A percentile compares a stretch with the other conserved stretches of the same genome.
These are phyloP conservation scores for Anticlea derivata DNA, from an alignment of 2,888 invertebrate genomes.

Conservation along the genomic window DNA sequence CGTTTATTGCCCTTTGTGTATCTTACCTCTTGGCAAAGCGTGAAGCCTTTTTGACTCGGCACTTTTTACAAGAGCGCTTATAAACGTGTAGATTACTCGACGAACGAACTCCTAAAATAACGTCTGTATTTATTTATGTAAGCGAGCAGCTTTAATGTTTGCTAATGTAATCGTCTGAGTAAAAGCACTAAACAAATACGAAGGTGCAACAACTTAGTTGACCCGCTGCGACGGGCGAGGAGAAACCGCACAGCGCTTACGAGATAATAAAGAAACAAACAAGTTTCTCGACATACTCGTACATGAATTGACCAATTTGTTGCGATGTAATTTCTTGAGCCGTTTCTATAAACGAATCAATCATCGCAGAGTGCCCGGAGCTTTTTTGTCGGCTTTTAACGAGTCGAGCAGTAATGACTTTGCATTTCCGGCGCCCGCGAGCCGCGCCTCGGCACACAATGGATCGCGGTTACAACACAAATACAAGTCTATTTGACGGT, in stretches of 20 bases:
- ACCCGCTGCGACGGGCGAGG: slow-evolving; percentile 43
- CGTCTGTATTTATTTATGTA: slow-evolving; percentile 43
- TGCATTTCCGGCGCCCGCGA: slow-evolving; percentile 56
- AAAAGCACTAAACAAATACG: slow-evolving; percentile 48
- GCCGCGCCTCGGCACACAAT: slow-evolving; percentile 56
- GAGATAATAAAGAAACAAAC: slow-evolving; percentile 61
- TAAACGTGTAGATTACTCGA: slow-evolving; percentile 67
- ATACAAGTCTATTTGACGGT: slow-evolving; percentile 61
- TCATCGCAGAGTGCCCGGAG: slow-evolving; percentile 56
- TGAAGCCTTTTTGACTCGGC: slow-evolving; percentile 81
- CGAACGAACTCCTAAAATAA: slow-evolving; percentile 38
- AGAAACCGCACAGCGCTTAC: slow-evolving; percentile 57
- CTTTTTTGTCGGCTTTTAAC: slow-evolving; percentile 69
- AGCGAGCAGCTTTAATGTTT: slow-evolving; percentile 40
- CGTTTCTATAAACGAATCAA: slow-evolving; percentile 69
- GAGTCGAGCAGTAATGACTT: slow-evolving; percentile 63
- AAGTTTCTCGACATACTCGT: slow-evolving; percentile 53
- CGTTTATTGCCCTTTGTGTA: slow-evolving; percentile 82
- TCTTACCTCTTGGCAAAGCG: slow-evolving; percentile 77
- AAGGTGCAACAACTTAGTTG: slow-evolving; percentile 46
- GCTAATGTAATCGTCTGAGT: slow-evolving; percentile 44
- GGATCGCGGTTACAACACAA: slow-evolving; percentile 52
- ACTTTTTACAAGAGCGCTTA: slow-evolving; percentile 79
- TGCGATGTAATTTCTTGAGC: slow-evolving; percentile 63
- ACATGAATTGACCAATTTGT: slow-evolving; percentile 71